Base-by-base conservation (phyloP, 2,113 vertebrate species). In the Chaetorhynchus papuensis region DNA sequence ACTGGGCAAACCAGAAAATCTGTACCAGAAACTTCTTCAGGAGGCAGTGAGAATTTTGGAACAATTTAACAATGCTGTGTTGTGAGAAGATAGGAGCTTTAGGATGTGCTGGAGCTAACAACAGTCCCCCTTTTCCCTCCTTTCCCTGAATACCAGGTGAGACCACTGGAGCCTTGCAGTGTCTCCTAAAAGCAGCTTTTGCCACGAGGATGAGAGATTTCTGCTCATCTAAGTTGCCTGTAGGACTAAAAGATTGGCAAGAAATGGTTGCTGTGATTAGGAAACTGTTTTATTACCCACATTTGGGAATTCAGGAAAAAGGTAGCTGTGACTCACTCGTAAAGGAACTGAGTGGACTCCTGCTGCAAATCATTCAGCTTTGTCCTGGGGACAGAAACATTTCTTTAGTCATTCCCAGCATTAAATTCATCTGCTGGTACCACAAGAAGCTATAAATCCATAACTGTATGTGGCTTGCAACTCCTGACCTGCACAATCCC, bases 291-390 rank as follows among this genome's bases (percentile, higher is more conserved):
- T 65, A 37, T 87, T 68, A 31, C 45, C 84, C 83, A 30, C 87
- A 35, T 69, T 90, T 60, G 81, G 66, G 70, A 78, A 47, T 79
- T 89, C 83, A 84, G 84, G 94, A 45, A 50, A 24, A 85, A 89
- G 72, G 83, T 74, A 64, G 28, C 41, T 39, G 69, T 96, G 95
- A 96, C 20, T 96, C 93, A 91, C 49, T 88, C 16, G 37, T n/a
- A 69, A 88, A 96, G 85, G 50, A 96, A 85, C 78, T 84, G 80
- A 91, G 91, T 75, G n/a, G 86, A 45, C 50, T 82, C 64, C 23
- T 5, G 23, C 70, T 28, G 24, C 22, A 12, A 75, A 47, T 89
- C 87, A 39, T 33, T 64, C 56, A 30, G 75, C 63, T 90, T 94
- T 85, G 20, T 15, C 19, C 42, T n/a, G 10, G 56, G 59, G 72